Base-by-base conservation (phyloP, 2,888 invertebrate genomes). In the Thalpophila matura region DNA sequence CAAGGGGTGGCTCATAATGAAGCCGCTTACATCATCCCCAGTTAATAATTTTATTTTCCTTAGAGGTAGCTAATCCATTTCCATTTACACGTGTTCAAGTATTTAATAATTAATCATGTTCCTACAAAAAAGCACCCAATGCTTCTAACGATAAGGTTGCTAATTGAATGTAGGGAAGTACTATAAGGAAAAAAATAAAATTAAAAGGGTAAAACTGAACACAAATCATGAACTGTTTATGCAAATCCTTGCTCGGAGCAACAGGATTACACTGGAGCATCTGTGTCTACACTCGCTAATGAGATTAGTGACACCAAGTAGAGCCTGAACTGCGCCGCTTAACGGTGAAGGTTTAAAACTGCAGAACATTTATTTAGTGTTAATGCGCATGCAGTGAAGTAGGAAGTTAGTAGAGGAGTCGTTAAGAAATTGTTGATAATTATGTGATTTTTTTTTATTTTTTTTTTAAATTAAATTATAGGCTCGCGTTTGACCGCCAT, bases 201-300 rank as follows among this genome's bases (percentile, higher is more conserved):
- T 74, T 71, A 66, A 79, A 80, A 79, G 75, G 81, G 77, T 81
- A 75, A 77, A 81, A 77, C 75, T 80, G 77, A 75, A 81, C 83
- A 86, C 84, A 86, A 88, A 88, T 86, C 87, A 87, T 86, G 86
- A 86, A 86, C 85, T 87, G 86, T 81, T 86, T 84, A 86, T 88
- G 90, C 84, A 88, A 90, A 90, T 87, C 89, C 85, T 79, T 66
- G 78, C 77, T 80, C 81, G 77, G 71, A 83, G 83, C 82, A 82
- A 83, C 82, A 80, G 89, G 89, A 89, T 91, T 90, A 90, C 86
- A 79, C 63, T 79, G 80, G 82, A 86, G 84, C 91, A 90, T 89
- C 89, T 91, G 90, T 89, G 87, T 87, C 86, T 89, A 87, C 88
- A 84, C 80, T 81, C 85, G 71, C 87, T 91, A 91, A 91, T 91